Percentiles rank a stretch among this genome's conserved stretches.
Evolutionary conservation across 2,113 vertebrate species (phyloP).

Genomic region (Salminus brasiliensis): DNA sequence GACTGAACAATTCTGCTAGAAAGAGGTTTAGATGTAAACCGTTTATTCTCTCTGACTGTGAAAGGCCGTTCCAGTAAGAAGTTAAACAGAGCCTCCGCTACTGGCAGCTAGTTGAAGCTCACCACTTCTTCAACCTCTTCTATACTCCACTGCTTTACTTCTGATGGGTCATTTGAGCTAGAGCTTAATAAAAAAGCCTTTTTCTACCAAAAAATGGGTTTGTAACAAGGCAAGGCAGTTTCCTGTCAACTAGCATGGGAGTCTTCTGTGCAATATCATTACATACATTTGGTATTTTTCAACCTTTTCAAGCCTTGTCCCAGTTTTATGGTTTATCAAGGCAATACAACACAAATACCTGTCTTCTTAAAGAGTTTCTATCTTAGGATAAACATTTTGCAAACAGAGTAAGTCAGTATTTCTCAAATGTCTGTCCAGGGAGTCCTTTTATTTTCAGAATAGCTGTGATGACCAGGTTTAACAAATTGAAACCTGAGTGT

Average conservation of each 20-base stretch:
- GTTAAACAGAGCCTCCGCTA: not conserved
- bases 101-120: not conserved
- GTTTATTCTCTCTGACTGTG: not conserved
- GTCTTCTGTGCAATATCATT: not conserved
- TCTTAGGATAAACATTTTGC: not conserved
- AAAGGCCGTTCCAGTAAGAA: not conserved
- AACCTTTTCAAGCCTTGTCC: slow-evolving; percentile 2
- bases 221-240: not conserved
- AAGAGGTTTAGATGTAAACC: not conserved
- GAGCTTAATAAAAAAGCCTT: not conserved
- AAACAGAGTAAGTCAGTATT: not conserved
- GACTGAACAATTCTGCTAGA: not conserved
- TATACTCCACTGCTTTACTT: not conserved
- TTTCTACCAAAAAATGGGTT: not conserved
- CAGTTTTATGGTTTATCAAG: slow-evolving; percentile 7
- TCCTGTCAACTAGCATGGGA: not conserved
- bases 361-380: not conserved
- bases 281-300: not conserved
- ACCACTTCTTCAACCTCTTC: not conserved
- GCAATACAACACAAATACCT: not conserved
- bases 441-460: not conserved
- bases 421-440: not conserved
- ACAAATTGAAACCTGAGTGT: not conserved
- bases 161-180: too few species aligned
- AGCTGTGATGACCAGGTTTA: not conserved